Conservation (phyloP, 2,888 invertebrate species). For the Plebejus melissa region DNA sequence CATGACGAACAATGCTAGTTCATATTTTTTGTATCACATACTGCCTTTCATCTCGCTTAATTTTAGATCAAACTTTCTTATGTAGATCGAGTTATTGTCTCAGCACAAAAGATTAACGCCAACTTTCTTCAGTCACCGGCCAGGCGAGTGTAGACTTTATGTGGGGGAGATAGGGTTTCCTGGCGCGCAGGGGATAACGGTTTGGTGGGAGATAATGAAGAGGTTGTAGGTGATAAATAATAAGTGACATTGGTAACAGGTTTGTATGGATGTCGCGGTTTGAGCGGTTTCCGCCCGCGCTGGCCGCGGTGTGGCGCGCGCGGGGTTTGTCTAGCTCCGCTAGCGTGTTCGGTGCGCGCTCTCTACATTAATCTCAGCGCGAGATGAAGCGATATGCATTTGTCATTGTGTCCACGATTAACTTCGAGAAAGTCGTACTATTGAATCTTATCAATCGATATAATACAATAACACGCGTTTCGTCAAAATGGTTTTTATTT, state of each 20-base stretch:
- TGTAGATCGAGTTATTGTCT: slow-evolving; percentile 75
- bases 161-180: slow-evolving; percentile 37
- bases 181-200: slow-evolving; percentile 31
- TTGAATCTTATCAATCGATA: slow-evolving; percentile 73
- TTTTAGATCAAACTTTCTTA: slow-evolving; percentile 76
- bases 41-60: slow-evolving; percentile 76
- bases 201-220: slow-evolving; percentile 46
- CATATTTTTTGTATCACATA: slow-evolving; percentile 74
- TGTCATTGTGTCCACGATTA: slow-evolving; percentile 74
- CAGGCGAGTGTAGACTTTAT: slow-evolving; percentile 43
- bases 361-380: slow-evolving; percentile 69
- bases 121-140: neutral
- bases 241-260: slow-evolving; percentile 69
- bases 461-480: slow-evolving; percentile 44
- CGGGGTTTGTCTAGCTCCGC: slow-evolving; percentile 50
- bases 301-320: slow-evolving; percentile 60
- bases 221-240: slow-evolving; percentile 69
- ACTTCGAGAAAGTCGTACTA: slow-evolving; percentile 65
- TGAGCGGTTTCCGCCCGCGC: slow-evolving; percentile 57
- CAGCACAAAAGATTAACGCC: slow-evolving; percentile 42
- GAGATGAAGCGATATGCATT: slow-evolving; percentile 77
- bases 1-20: slow-evolving; percentile 68
- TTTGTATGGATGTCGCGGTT: slow-evolving; percentile 61
- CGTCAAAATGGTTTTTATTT: neutral
- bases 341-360: slow-evolving; percentile 57